Evolutionary conservation across 2,888 invertebrate species (phyloP).

Genomic region (Dolichopus griseipennis): DNA sequence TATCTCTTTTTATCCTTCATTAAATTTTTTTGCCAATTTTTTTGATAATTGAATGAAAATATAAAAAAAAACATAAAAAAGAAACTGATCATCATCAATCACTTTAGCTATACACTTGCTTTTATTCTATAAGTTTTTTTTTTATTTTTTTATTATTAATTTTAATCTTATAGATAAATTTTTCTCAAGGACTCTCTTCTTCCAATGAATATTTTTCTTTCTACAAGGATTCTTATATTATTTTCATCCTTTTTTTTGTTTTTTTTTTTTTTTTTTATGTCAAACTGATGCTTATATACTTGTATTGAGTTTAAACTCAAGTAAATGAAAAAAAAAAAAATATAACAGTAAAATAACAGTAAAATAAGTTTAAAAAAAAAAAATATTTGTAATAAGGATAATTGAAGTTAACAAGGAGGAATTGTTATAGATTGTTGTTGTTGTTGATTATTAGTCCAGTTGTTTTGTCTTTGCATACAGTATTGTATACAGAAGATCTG

Average conservation of each 20-base stretch:
- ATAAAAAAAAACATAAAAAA: background rate
- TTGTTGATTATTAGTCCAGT: background rate
- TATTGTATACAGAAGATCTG: no score
- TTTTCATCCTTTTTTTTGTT: background rate
- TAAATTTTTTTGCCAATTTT: background rate
- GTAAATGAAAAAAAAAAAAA: background rate
- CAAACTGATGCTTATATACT: background rate
- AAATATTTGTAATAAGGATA: background rate
- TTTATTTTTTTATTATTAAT: no score
- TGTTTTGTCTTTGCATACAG: no score
- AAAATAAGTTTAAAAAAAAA: background rate
- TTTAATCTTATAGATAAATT: background rate
- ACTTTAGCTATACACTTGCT: background rate
- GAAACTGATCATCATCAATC: slow-evolving; percentile 1
- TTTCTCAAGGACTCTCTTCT: background rate
- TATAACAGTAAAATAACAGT: no score
- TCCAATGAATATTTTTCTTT: background rate
- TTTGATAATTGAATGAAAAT: background rate
- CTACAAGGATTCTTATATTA: background rate
- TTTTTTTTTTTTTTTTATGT: background rate
- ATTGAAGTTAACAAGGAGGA: background rate
- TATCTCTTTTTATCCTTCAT: no score
- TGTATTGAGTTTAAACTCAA: background rate
- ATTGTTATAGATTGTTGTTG: background rate
- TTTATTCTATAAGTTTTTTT: background rate